Evolutionary conservation across 2,797 vertebrate species (phyloP).

Genomic region (Sebastes trivittatus): DNA sequence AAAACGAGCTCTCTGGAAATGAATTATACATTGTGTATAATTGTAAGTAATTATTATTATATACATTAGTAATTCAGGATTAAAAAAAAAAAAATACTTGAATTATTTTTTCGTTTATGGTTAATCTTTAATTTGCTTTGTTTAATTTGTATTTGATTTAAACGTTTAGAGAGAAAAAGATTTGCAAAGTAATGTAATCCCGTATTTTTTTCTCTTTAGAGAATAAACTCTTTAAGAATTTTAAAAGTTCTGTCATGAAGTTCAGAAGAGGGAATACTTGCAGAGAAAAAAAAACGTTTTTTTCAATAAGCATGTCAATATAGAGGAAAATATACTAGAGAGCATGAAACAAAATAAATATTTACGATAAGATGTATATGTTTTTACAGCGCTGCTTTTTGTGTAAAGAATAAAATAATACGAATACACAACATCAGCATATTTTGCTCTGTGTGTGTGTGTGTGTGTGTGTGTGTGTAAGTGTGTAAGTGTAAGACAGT

Average conservation of each 20-base stretch:
- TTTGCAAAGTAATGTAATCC: background rate
- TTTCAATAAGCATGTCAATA: background rate
- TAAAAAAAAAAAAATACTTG: too few species aligned
- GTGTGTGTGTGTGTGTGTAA: background rate
- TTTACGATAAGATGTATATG: background rate
- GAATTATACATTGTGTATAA: background rate
- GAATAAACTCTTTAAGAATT: background rate
- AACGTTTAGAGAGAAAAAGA: background rate
- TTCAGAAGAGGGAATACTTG: background rate
- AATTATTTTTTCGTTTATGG: background rate
- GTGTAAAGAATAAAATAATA: background rate
- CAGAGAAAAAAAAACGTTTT: background rate
- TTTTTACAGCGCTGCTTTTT: background rate
- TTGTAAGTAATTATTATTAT: background rate
- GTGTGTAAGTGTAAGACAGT: constrained; percentile 1
- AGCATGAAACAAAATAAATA: background rate
- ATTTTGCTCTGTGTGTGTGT: background rate
- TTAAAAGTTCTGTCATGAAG: background rate
- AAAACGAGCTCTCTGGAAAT: background rate
- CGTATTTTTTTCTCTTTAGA: background rate
- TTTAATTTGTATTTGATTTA: background rate
- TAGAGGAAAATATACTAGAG: background rate
- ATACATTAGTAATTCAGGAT: too few species aligned
- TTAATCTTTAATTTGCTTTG: background rate
- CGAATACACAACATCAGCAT: background rate